Evolutionary conservation across 2,113 vertebrate species (phyloP).

Genomic region (Spilogale gracilis): DNA sequence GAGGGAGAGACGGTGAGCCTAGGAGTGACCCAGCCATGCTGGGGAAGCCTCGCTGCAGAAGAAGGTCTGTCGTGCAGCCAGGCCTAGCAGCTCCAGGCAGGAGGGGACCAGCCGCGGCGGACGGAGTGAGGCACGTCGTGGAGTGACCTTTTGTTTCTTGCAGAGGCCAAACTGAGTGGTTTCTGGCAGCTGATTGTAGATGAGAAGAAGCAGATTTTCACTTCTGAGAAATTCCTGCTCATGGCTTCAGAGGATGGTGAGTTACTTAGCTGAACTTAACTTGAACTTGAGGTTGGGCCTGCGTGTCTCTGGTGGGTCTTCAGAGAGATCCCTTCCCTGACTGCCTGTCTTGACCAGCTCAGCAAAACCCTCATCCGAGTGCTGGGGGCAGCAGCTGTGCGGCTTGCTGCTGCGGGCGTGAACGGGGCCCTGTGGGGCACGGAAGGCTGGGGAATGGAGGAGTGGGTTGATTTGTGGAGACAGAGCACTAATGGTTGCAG

Average conservation of each 20-base stretch:
- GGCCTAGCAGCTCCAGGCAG: neutral
- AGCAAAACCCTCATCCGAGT: neutral
- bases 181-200: constrained; percentile 97
- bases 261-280: constrained; percentile 41
- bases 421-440: neutral
- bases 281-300: neutral
- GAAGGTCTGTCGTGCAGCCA: neutral
- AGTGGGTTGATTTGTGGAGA: neutral
- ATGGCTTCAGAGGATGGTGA: constrained; percentile 95
- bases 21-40: neutral
- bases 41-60: neutral
- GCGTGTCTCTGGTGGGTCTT: neutral
- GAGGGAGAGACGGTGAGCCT: neutral
- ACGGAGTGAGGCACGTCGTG: rapidly evolving
- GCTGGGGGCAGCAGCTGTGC: neutral
- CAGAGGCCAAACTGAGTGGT: constrained; percentile 93
- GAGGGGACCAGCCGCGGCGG: neutral
- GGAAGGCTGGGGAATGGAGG: neutral
- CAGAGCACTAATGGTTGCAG: neutral
- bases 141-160: constrained; percentile 61
- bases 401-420: neutral
- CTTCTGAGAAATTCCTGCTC: constrained; percentile 97
- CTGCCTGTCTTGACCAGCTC: neutral
- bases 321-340: neutral
- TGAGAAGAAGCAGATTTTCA: constrained; percentile 97